Percentiles rank a stretch among this genome's conserved stretches.
phyloP scores from a whole-genome alignment of 2,797 vertebrate species.

The Hapalemur alaotrensis region DNA sequence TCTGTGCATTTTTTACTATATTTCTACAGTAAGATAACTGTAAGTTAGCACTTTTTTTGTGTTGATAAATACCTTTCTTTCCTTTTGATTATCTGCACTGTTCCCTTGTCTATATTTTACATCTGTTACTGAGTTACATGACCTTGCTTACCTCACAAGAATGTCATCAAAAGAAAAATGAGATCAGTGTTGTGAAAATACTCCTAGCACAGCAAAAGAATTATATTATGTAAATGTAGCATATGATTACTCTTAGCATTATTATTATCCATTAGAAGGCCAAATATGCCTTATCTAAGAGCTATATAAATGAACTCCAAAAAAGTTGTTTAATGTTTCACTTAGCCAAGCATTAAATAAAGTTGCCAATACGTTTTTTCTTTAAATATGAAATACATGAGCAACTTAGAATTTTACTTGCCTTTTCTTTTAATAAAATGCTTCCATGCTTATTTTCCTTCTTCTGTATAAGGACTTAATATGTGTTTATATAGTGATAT shows the following conservation, averaged over 20 bases:
- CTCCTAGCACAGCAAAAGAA: slow-evolving; percentile 24
- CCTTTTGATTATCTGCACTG: not conserved
- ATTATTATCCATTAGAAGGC: slow-evolving; percentile 51
- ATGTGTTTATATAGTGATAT: not conserved
- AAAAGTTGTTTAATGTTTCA: slow-evolving; percentile 48
- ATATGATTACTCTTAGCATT: not conserved
- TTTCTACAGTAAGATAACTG: not conserved
- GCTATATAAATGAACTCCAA: not conserved
- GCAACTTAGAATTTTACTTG: not conserved
- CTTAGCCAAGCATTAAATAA: slow-evolving; percentile 54
- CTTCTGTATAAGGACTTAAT: not conserved
- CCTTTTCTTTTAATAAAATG: not conserved
- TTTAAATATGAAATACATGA: slow-evolving; percentile 41
- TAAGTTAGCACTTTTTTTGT: not conserved
- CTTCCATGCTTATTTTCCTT: not conserved
- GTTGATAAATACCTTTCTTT: not conserved
- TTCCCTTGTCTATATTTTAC: not conserved
- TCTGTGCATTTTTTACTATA: not conserved
- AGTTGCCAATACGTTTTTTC: not conserved
- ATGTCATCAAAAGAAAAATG: slow-evolving; percentile 44
- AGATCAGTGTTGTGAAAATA: slow-evolving; percentile 23
- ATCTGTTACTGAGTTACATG: not conserved
- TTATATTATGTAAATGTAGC: slow-evolving; percentile 48
- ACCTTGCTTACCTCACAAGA: slow-evolving; percentile 27
- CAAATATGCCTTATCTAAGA: slow-evolving; percentile 26